Base-by-base conservation (phyloP, 2,113 vertebrate species). In the Dromiciops gliroides region DNA sequence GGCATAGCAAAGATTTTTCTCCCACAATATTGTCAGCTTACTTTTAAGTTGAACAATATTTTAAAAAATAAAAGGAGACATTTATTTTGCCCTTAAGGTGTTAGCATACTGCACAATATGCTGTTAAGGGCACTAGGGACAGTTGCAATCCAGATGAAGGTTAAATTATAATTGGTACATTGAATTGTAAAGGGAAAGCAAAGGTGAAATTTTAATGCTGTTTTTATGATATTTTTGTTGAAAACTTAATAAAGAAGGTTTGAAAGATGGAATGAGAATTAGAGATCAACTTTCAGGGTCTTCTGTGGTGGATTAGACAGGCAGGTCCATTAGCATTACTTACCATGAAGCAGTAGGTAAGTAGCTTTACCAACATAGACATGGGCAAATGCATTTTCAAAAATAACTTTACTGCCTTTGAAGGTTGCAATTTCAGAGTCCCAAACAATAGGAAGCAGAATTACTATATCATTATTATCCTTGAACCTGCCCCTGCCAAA, bases 121-220 rank as follows among this genome's bases (percentile, higher is more conserved):
- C 93, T 95, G 56, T 94, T 95, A 93, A 98, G 96, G 94, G 93
- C 97, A 95, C 75, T 83, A 51, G 92, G 97, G 88, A 93, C 94
- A 94, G 91, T 12, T 23, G 92, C 91, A 97, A 98, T 96, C 95
- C 97, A 97, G 95, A 96, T 98, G 96, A 98, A 98, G 98, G 98
- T 98, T 95, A 25, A 93, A 50, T 95, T 98, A 50, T 97, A 98
- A 98, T 97, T 98, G 97, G 94, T 96, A 93, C 95, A 98, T 98
- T 97, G 97, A 98, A 97, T 96, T 97, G 94, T 95, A 97, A 97
- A 95, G 96, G 93, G 93, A 91, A 98, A 93, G 94, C 97, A 98
- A 96, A 98, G 97, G 96, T 98, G 97, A 98, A 97, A 90, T 94
- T 97, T 95, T 90, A 95, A 95, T 95, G 95, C 94, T 93, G 44